Conservation (phyloP, 35 echinoderm and acorn worm species). For the Ophiothrix spiculata region DNA sequence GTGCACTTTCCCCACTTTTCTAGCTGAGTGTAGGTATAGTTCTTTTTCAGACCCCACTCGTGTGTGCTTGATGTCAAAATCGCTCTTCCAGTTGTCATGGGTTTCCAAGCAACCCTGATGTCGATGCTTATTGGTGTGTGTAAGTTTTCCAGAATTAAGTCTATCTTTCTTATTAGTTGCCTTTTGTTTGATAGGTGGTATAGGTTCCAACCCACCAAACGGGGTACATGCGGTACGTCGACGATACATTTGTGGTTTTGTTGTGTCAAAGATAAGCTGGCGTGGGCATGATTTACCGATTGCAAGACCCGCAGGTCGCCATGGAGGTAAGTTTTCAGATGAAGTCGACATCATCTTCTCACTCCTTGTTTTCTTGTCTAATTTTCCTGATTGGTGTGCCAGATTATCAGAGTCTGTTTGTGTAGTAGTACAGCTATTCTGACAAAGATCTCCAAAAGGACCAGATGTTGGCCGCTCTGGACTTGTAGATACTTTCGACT, state of each 20-base stretch:
- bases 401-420: neutral
- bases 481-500: neutral
- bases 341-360: neutral
- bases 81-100: neutral
- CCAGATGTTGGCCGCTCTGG: neutral
- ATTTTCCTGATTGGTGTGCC: neutral
- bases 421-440: neutral
- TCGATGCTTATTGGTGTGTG: neutral
- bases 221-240: neutral
- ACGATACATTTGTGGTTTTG: neutral
- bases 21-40: neutral
- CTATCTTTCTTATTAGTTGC: neutral
- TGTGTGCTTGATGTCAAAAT: neutral
- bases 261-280: neutral
- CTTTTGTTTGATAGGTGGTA: neutral
- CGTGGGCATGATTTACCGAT: neutral
- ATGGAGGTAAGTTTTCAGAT: neutral
- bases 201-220: neutral
- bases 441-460: neutral
- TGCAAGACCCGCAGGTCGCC: neutral
- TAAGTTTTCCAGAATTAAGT: neutral
- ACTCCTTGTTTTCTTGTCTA: neutral
- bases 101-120: neutral
- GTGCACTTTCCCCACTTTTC: neutral
- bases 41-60: neutral